A percentile compares a stretch with the other conserved stretches of the same genome.
Evolutionary conservation across 2,113 vertebrate species (phyloP).

Genomic region (Trogon melanurus): DNA sequence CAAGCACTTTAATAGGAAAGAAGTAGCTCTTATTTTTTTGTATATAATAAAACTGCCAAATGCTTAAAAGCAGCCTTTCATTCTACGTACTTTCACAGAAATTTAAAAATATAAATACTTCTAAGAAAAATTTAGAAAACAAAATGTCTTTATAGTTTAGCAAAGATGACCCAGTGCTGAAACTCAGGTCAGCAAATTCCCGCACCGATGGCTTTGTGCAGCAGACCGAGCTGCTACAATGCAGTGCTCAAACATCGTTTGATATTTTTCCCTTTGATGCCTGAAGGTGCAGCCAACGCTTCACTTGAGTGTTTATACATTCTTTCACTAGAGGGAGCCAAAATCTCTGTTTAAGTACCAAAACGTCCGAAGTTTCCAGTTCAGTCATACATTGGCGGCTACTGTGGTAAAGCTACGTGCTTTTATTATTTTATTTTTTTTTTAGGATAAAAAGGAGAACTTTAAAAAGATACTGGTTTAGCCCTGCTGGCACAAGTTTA

Average conservation of each 20-base stretch:
- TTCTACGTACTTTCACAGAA: neutral
- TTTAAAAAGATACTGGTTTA: neutral
- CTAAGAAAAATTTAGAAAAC: neutral
- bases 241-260: neutral
- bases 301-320: neutral
- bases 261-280: accelerated
- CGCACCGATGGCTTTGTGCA: accelerated
- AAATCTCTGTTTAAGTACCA: neutral
- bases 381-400: neutral
- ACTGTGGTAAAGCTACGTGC: neutral
- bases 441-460: neutral
- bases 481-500: neutral
- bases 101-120: neutral
- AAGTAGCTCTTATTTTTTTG: neutral
- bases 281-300: accelerated
- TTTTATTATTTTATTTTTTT: neutral
- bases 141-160: neutral
- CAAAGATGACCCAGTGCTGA: neutral
- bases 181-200: neutral
- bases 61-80: neutral
- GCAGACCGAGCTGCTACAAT: neutral
- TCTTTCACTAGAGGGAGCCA: constrained; percentile 74
- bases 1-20: neutral
- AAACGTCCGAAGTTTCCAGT: neutral
- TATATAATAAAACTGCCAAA: neutral